Evolutionary conservation across 1,140 invertebrate species (phyloP).

Genomic region (Fopius arisanus): DNA sequence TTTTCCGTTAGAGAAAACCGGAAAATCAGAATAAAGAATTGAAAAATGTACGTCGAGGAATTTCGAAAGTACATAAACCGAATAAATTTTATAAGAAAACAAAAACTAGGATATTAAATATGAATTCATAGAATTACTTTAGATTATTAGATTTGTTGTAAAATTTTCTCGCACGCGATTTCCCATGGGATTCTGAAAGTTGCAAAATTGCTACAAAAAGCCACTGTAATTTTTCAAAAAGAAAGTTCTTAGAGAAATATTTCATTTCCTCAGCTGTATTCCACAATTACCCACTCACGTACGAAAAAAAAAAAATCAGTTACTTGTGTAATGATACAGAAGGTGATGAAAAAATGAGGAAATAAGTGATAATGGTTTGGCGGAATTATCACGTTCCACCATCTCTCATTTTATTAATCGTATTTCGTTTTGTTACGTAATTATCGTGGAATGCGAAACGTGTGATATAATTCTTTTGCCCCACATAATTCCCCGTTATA

Average conservation of each 20-base stretch:
- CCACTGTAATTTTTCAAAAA: not conserved
- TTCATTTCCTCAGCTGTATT: not conserved
- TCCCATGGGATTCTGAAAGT: slow-evolving; percentile 11
- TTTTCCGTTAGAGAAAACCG: too few relatives aligned
- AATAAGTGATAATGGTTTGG: not conserved
- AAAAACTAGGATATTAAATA: too few relatives aligned
- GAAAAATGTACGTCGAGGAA: too few relatives aligned
- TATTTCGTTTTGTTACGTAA: slow-evolving; percentile 26
- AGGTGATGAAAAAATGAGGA: not conserved
- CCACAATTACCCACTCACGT: not conserved
- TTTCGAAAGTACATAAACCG: too few relatives aligned
- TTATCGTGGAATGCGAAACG: slow-evolving; percentile 17
- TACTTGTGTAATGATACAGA: not conserved
- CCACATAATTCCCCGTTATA: slow-evolving; percentile 24
- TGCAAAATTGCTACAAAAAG: not conserved
- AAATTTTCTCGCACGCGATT: not conserved
- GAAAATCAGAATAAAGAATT: too few relatives aligned
- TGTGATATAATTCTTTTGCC: slow-evolving; percentile 27
- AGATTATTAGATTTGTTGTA: not conserved
- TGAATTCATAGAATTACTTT: too few relatives aligned
- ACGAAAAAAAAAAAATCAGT: not conserved
- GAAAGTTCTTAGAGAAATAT: not conserved
- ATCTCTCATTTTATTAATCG: slow-evolving; percentile 17
- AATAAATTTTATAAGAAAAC: too few relatives aligned
- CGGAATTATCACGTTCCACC: slow-evolving; percentile 16